phyloP scores from a whole-genome alignment of 2,113 vertebrate species.

The Nanorana parkeri region DNA sequence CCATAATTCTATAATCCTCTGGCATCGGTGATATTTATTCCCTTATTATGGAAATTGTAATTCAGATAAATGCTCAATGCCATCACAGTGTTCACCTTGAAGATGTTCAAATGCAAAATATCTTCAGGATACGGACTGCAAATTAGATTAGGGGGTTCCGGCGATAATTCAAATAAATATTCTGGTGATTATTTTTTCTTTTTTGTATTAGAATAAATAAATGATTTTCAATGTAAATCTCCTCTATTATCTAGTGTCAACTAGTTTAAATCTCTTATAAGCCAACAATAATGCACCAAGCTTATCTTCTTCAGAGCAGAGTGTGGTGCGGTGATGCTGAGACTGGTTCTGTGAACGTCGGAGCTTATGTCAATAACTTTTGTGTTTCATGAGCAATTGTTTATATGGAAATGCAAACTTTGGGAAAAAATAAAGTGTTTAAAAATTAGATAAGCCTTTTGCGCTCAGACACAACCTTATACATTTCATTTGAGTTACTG shows the following conservation, averaged over 20 bases:
- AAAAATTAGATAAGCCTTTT: not conserved
- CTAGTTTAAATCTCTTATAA: conserved; percentile 50
- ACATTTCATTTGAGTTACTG: not conserved
- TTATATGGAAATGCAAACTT: conserved; percentile 29
- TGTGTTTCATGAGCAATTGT: conserved; percentile 18
- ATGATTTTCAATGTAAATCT: conserved; percentile 46
- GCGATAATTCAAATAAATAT: conserved; percentile 48
- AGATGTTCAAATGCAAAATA: conserved; percentile 37
- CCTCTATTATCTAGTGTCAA: conserved; percentile 58
- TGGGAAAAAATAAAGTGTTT: not conserved
- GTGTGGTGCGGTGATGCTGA: conserved; percentile 10
- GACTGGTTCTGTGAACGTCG: not conserved
- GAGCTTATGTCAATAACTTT: conserved; percentile 15
- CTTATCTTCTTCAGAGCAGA: conserved; percentile 46
- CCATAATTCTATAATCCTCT: conserved; percentile 23
- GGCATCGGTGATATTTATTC: conserved; percentile 14
- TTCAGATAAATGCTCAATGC: conserved; percentile 13
- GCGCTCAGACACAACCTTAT: not conserved
- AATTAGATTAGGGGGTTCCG: conserved; percentile 45
- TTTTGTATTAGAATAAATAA: conserved; percentile 39
- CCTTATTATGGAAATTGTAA: conserved; percentile 18
- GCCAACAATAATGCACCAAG: conserved; percentile 26
- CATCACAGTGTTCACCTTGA: conserved; percentile 35
- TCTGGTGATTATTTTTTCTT: not conserved
- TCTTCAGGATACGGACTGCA: conserved; percentile 30